A percentile compares a stretch with the other conserved stretches of the same genome.
Evolutionary conservation across 2,113 vertebrate genomes (phyloP).

Genomic region (Gopherus flavomarginatus): DNA sequence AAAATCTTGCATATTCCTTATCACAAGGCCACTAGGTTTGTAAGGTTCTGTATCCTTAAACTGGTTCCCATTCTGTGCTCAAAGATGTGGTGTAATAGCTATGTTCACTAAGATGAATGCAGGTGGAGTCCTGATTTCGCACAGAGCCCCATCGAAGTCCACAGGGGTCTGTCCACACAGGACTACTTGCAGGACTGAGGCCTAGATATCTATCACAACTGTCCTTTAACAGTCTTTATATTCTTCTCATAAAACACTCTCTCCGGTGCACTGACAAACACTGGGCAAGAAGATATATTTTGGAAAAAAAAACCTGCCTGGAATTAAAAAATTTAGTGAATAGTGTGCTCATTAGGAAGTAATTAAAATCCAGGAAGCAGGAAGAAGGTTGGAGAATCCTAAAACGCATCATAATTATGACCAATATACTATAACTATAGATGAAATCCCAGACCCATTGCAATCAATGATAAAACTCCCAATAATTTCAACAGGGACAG

Average conservation of each 20-base stretch:
- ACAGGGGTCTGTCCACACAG: neutral
- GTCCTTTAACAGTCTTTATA: conserved; percentile 12
- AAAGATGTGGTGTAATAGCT: neutral
- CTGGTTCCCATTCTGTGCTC: neutral
- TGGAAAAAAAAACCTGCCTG: neutral
- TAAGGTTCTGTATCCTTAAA: neutral
- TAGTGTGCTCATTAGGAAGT: conserved; percentile 13
- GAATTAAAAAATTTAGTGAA: conserved; percentile 59
- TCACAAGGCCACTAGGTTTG: neutral
- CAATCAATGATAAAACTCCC: conserved; percentile 52
- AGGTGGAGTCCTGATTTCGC: neutral
- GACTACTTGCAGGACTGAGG: neutral
- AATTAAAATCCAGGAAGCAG: conserved; percentile 62
- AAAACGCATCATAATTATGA: conserved; percentile 65
- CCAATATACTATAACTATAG: conserved; percentile 45
- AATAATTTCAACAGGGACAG: conserved; percentile 20
- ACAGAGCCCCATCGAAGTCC: neutral
- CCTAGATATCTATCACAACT: neutral
- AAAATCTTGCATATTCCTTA: neutral
- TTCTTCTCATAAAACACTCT: conserved; percentile 19
- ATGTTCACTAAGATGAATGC: rapidly evolving
- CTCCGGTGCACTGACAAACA: conserved; percentile 12
- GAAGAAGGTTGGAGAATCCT: conserved; percentile 40
- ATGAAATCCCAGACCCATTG: conserved; percentile 37
- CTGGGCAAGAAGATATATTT: neutral